These are phyloP conservation scores for Fregetta grallaria DNA, from an alignment of 2,113 vertebrate species.

Conservation along the genomic window DNA sequence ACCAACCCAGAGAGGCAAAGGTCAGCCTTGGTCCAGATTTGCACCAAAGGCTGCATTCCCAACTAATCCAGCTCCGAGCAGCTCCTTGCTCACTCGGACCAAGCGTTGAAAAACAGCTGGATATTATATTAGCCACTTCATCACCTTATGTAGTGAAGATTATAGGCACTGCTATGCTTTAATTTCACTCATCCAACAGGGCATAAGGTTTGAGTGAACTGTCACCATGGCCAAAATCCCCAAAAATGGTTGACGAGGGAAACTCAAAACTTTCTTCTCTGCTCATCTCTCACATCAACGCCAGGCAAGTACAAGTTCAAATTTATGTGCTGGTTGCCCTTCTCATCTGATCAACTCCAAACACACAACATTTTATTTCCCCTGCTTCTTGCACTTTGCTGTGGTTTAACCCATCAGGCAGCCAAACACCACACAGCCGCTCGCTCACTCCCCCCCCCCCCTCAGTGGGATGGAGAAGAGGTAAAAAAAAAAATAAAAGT, in stretches of 20 bases:
- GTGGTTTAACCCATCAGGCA: no score
- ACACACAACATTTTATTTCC: background rate
- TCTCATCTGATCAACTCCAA: background rate
- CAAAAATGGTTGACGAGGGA: background rate
- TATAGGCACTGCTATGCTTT: background rate
- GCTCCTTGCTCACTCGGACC: background rate
- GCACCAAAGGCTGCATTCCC: background rate
- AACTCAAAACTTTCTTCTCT: background rate
- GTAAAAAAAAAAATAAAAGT: no score
- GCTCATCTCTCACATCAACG: fast-evolving
- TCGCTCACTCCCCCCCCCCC: no score
- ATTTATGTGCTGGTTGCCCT: background rate
- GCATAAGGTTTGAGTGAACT: background rate
- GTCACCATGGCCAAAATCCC: background rate
- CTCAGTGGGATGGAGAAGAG: no score
- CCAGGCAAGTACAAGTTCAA: background rate
- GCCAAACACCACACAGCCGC: no score
- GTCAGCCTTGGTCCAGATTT: background rate
- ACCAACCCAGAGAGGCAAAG: background rate
- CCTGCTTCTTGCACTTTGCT: background rate
- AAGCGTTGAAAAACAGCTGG: background rate
- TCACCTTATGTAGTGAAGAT: background rate
- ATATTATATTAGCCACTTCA: background rate
- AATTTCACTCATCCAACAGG: background rate
- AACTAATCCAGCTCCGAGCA: background rate